Evolutionary conservation across 2,797 vertebrate species (phyloP).

Genomic region (Pogonophryne albipinna): DNA sequence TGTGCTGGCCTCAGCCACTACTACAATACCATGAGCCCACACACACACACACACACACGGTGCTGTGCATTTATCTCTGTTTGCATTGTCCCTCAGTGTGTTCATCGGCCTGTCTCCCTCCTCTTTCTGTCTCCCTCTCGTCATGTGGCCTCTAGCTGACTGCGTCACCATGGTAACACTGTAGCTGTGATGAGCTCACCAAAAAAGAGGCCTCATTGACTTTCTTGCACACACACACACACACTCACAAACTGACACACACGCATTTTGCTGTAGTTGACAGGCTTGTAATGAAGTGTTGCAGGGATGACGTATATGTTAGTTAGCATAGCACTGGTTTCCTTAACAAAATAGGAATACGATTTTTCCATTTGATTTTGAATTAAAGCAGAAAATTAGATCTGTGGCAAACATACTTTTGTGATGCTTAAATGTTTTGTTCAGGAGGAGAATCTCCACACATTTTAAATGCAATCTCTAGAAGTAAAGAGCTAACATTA

Average conservation of each 20-base stretch:
- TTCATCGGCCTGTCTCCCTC: slow-evolving; percentile 33
- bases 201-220: slow-evolving; percentile 27
- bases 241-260: not conserved
- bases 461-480: no score
- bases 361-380: no score
- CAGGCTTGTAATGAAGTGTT: slow-evolving; percentile 4
- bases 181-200: slow-evolving; percentile 53
- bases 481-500: no score
- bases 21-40: slow-evolving; percentile 52
- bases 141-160: slow-evolving; percentile 50
- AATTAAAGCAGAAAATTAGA: no score
- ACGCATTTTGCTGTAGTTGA: not conserved
- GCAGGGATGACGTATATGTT: no score
- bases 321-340: no score
- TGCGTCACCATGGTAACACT: slow-evolving; percentile 61
- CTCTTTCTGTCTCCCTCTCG: slow-evolving; percentile 21
- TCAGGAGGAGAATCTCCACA: no score
- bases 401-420: no score
- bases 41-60: slow-evolving; percentile 11
- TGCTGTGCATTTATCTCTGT: slow-evolving; percentile 50
- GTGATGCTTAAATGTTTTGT: no score
- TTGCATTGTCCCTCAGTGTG: slow-evolving; percentile 59
- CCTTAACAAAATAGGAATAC: no score
- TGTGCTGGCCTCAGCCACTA: slow-evolving; percentile 68
- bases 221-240: not conserved